Percentiles rank a stretch among this genome's conserved stretches.
Evolutionary conservation across 2,888 invertebrate genomes (phyloP).

Genomic region (Alloscopus bannaensis): DNA sequence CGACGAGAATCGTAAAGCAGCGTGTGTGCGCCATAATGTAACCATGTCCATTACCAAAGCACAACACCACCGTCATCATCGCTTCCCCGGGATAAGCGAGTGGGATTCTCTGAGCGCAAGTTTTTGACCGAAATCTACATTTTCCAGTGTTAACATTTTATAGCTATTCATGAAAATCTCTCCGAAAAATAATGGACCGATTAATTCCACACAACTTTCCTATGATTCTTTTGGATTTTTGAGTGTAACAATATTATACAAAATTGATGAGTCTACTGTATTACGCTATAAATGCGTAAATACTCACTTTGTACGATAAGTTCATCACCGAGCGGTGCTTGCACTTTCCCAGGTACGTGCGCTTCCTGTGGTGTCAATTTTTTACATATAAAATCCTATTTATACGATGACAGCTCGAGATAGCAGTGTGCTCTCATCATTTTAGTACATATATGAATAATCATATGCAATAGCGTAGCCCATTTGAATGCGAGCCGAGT

Average conservation of each 20-base stretch:
- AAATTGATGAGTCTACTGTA: no score
- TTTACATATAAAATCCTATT: conserved; percentile 37
- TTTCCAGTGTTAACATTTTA: conserved; percentile 28
- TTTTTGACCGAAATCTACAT: conserved; percentile 53
- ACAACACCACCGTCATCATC: conserved; percentile 20
- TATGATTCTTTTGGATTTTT: conserved; percentile 47
- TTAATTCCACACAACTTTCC: conserved; percentile 62
- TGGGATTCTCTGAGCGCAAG: conserved; percentile 40
- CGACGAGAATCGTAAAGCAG: neutral
- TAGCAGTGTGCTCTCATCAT: conserved; percentile 33
- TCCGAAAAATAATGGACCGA: conserved; percentile 54
- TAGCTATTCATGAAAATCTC: conserved; percentile 36
- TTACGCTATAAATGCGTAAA: neutral
- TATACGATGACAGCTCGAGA: conserved; percentile 50
- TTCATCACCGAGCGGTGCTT: conserved; percentile 38
- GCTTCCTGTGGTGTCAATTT: conserved; percentile 57
- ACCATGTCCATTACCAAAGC: conserved; percentile 2
- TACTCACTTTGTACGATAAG: conserved; percentile 46
- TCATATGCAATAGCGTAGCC: conserved; percentile 41
- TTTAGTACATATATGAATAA: conserved; percentile 57
- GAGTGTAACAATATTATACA: conserved; percentile 3
- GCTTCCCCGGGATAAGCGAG: conserved; percentile 38
- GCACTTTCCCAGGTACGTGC: conserved; percentile 60
- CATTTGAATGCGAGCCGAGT: conserved; percentile 37
- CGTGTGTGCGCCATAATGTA: neutral